phyloP scores from a whole-genome alignment of 2,113 vertebrate species.

The Gnathochromis pfefferi region DNA sequence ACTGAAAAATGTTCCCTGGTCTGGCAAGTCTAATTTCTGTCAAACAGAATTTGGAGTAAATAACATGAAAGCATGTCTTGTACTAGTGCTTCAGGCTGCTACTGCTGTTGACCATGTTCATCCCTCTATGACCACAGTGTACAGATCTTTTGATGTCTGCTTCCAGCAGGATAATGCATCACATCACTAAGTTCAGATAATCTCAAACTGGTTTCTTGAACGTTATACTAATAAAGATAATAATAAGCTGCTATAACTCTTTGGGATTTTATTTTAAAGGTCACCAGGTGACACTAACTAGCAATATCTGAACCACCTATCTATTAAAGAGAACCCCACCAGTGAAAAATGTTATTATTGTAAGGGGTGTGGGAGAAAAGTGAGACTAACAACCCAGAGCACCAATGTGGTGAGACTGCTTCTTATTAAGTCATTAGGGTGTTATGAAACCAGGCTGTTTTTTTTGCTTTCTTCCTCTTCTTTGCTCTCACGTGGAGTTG shows the following conservation, averaged over 20 bases:
- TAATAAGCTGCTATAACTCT: background rate
- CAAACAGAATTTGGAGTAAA: background rate
- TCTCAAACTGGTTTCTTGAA: background rate
- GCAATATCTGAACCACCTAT: background rate
- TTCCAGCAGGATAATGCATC: background rate
- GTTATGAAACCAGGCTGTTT: background rate
- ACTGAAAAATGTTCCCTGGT: background rate
- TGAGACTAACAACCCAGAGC: background rate
- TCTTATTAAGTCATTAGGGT: rapidly evolving
- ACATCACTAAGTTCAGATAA: background rate
- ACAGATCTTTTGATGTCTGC: background rate
- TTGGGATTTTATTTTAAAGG: background rate
- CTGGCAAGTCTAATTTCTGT: background rate
- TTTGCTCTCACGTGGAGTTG: background rate
- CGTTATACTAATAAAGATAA: background rate
- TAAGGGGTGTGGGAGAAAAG: background rate
- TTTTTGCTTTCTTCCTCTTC: background rate
- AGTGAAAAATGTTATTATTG: background rate
- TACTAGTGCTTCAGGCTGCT: background rate
- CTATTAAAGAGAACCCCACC: background rate
- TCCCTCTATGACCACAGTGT: background rate
- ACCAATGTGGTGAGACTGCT: background rate
- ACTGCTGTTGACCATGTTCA: background rate
- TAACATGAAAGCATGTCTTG: background rate
- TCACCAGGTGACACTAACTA: background rate